Base-by-base conservation (phyloP, 2,888 invertebrate genomes). In the Tetheella fluctuosa region DNA sequence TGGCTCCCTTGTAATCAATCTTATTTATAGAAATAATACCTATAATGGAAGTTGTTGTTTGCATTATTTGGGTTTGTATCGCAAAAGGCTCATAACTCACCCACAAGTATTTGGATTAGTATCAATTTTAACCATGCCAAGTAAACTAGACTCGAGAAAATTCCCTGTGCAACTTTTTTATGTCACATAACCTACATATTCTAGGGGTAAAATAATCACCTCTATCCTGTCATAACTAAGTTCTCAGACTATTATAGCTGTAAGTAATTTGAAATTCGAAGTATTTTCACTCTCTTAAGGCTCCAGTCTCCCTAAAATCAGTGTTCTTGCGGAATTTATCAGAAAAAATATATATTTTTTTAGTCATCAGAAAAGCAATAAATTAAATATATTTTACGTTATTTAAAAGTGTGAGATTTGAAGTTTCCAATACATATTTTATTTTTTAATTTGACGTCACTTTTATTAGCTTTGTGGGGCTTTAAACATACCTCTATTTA, bases 1-100 rank as follows among this genome's bases (percentile, higher is more conserved):
- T 63, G 61, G 59, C 64, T 64, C 71, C 69, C 67, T 65, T 69
- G 76, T 77, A 76, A 76, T 73, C 67, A 67, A 67, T 59, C 64
- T 68, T 70, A 67, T 70, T 71, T 73, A 64, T 69, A 57, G 59
- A 59, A 64, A 52, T 48, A 58, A 53, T 52, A 13, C 34, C 30
- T 7, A 54, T 56, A 55, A 62, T 71, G 64, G 67, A 71, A 62
- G 48, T 48, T 60, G 55, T 55, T 69, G 71, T 71, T 73, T 65
- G 73, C 4, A 39, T n/a, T n/a, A n/a, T 20, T 20, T 48, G 42
- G 17, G 42, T 42, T 42, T 25, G 30, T 30, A 30, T 30, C 30
- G 30, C 7, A 8, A 4, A 25, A 25, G 25, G 25, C 25, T 25
- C 25, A 25, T 4, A 25, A 25, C 28, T 28, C 0, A 28, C 28